Evolutionary conservation across 1,140 invertebrate genomes (phyloP).

Genomic region (Orius laevigatus): DNA sequence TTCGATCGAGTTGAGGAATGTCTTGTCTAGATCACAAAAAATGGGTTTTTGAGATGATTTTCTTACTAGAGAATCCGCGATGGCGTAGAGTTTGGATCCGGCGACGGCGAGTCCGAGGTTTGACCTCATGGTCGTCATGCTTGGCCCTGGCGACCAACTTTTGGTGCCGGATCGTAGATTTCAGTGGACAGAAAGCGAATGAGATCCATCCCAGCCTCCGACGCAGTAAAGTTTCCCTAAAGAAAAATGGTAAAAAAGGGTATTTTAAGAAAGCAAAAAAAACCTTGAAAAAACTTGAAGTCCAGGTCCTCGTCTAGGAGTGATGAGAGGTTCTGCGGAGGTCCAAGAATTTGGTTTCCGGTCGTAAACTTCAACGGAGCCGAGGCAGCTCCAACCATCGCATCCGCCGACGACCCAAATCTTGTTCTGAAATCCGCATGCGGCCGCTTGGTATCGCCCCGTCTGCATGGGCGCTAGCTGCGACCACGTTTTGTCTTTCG

Average conservation of each 20-base stretch:
- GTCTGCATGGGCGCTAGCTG: slow-evolving; percentile 45
- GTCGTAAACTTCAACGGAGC: slow-evolving; percentile 52
- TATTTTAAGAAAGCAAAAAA: slow-evolving; percentile 6
- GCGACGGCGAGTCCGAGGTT: slow-evolving; percentile 57
- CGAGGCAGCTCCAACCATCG: slow-evolving; percentile 64
- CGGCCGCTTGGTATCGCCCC: slow-evolving; percentile 64
- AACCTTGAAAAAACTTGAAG: slow-evolving; percentile 43
- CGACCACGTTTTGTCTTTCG: slow-evolving; percentile 42
- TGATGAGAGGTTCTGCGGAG: slow-evolving; percentile 36
- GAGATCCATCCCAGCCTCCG: slow-evolving; percentile 56
- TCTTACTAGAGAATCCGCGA: slow-evolving; percentile 55
- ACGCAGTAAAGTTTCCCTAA: slow-evolving; percentile 42
- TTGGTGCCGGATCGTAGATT: slow-evolving; percentile 43
- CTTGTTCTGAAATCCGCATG: slow-evolving; percentile 43
- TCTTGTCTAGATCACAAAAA: slow-evolving; percentile 36
- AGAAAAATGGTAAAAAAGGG: background rate
- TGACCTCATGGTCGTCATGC: slow-evolving; percentile 45
- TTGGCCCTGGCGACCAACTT: slow-evolving; percentile 48
- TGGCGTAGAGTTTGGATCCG: slow-evolving; percentile 51
- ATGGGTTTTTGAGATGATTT: background rate
- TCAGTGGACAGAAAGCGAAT: slow-evolving; percentile 50
- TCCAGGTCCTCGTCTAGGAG: slow-evolving; percentile 49
- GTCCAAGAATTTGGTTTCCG: slow-evolving; percentile 36
- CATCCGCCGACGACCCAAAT: slow-evolving; percentile 67
- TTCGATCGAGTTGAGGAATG: slow-evolving; percentile 69